Base-by-base conservation (phyloP, 2,113 vertebrate species). In the Pavo muticus region DNA sequence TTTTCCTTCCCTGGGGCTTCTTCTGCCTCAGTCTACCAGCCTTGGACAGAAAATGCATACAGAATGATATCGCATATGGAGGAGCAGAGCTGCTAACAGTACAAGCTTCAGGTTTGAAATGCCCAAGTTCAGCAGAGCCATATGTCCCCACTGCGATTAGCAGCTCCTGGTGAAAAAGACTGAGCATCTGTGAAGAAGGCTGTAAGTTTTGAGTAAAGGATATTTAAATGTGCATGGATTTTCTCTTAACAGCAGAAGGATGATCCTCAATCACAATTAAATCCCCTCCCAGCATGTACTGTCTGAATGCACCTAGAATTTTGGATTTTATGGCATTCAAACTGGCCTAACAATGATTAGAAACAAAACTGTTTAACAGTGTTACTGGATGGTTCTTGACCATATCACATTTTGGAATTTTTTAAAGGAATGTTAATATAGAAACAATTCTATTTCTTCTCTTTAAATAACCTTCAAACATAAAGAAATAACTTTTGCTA, bases 1-100 rank as follows among this genome's bases (percentile, higher is more conserved):
- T 76, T 94, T 88, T 71, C 67, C 73, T 91, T 80, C 88, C 90
- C 88, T 56, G 84, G 27, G 84, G 93, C 3, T 0, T 45, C 83
- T 96, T 82, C 88, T 95, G 59, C 88, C 79, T 93, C 90, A 90
- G 94, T 92, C 88, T 95, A 94, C 80, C 83, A 93, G 90, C n/a
- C 59, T 84, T 93, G 86, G 83, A 87, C 54, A 88, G 44, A 88
- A 93, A 95, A 61, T 57, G 79, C 64, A 69, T 84, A 40, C 72
- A 78, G 87, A 95, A 93, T 81, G 82, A 50, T 82, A 83, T 77
- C 85, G 24, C 93, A 94, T 81, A 95, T 90, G 88, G 93, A 93
- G 64, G 73, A 93, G 65, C 73, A 95, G 91, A 86, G 88, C 80
- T 88, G 72, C 64, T 80, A 17, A 72, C 63, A 81, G 79, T 80